Evolutionary conservation across 2,113 vertebrate genomes (phyloP).

Genomic region (Sorex araneus): DNA sequence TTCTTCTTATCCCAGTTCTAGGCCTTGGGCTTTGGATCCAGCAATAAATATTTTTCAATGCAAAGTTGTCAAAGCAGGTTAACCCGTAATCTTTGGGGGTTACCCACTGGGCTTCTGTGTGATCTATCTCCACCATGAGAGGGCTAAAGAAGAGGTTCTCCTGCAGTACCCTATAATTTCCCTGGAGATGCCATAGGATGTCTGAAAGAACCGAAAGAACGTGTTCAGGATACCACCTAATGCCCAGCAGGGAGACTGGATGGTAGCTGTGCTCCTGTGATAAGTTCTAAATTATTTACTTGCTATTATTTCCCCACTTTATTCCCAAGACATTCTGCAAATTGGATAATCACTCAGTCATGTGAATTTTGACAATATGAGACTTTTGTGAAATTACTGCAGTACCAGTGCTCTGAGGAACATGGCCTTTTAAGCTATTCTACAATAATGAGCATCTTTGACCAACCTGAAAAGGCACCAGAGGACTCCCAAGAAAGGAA

Average conservation of each 20-base stretch:
- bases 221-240: neutral
- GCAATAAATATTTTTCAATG: neutral
- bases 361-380: constrained; percentile 60
- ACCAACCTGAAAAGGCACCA: constrained; percentile 10
- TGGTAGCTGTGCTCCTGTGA: neutral
- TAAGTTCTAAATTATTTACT: constrained; percentile 46
- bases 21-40: neutral
- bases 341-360: constrained; percentile 61
- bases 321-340: constrained; percentile 56
- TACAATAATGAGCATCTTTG: constrained; percentile 44
- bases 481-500: constrained; percentile 6
- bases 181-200: too few relatives aligned
- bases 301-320: neutral
- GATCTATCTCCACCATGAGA: neutral
- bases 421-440: constrained; percentile 10
- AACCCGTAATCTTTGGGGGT: neutral
- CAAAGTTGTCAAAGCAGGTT: neutral
- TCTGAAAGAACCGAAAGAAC: neutral
- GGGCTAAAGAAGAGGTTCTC: constrained; percentile 30
- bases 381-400: constrained; percentile 44
- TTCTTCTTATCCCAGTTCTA: neutral
- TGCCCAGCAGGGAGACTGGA: neutral
- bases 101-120: neutral
- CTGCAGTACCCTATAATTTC: neutral
- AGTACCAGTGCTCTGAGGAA: constrained; percentile 35